Percentiles rank a stretch among this genome's conserved stretches.
Conservation (phyloP, 1,140 invertebrate species). For the Ladona fulva region DNA sequence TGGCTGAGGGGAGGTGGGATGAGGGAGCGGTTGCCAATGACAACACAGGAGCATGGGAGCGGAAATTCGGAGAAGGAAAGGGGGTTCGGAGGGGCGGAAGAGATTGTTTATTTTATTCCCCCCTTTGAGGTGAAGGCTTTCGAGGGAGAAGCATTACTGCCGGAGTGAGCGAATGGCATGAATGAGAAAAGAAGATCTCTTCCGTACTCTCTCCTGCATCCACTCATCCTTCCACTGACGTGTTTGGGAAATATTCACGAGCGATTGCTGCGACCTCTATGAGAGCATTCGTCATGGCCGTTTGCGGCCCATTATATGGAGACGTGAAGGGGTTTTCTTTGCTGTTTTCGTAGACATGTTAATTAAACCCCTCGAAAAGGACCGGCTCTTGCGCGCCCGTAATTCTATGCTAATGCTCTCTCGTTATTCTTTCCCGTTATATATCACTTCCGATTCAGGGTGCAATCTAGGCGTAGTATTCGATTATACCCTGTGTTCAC, state of each 20-base stretch:
- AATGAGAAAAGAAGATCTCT: neutral
- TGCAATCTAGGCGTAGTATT: no score
- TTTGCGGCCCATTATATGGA: neutral
- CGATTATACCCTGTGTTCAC: no score
- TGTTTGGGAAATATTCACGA: neutral
- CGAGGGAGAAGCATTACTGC: neutral
- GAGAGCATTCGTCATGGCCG: neutral
- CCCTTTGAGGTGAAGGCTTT: neutral
- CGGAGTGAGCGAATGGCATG: neutral
- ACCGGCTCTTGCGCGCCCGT: neutral
- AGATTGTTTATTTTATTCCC: constrained; percentile 3
- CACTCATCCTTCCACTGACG: neutral
- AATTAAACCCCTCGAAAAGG: neutral
- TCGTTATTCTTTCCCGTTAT: no score
- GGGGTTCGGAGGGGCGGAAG: neutral
- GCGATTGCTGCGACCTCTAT: neutral
- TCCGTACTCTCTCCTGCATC: neutral
- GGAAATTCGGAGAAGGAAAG: neutral
- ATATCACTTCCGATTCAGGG: no score
- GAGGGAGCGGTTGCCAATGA: neutral
- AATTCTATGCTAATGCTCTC: neutral
- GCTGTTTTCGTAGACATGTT: neutral
- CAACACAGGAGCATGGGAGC: neutral
- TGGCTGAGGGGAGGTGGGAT: neutral
- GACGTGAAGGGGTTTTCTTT: neutral